Evolutionary conservation across 2,113 vertebrate species (phyloP).

Genomic region (Bos taurus): DNA sequence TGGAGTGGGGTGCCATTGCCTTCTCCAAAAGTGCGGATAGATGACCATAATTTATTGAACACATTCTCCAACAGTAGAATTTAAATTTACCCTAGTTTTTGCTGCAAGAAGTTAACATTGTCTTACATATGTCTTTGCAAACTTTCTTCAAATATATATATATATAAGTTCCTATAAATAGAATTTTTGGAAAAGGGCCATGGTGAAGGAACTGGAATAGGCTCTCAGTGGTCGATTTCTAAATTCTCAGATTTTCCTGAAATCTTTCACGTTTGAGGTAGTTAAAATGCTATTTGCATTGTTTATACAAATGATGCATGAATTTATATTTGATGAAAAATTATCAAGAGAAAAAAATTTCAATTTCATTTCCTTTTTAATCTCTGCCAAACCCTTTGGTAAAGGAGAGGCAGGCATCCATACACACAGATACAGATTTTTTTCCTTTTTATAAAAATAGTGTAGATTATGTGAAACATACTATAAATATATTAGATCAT

Average conservation of each 20-base stretch:
- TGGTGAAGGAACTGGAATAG: not conserved
- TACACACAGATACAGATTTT: not conserved
- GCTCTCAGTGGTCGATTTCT: not conserved
- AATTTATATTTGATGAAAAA: not conserved
- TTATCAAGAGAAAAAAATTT: not conserved
- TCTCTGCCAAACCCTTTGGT: not conserved
- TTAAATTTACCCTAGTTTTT: not conserved
- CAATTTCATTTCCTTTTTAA: not conserved
- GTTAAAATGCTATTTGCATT: not conserved
- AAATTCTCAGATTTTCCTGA: not conserved
- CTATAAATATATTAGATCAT: not conserved
- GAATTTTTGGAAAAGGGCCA: not conserved
- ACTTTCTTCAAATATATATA: not conserved
- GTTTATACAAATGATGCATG: not conserved
- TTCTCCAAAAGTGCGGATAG: not conserved
- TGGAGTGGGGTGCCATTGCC: too few species aligned
- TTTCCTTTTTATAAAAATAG: not conserved
- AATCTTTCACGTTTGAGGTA: not conserved
- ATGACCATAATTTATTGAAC: not conserved
- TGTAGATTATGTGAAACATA: not conserved
- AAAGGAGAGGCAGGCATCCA: not conserved
- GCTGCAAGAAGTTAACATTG: not conserved
- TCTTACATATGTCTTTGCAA: not conserved
- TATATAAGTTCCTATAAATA: not conserved
- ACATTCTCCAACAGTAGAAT: not conserved